phyloP scores from a whole-genome alignment of 2,888 invertebrate species.

The Pyralis farinalis region DNA sequence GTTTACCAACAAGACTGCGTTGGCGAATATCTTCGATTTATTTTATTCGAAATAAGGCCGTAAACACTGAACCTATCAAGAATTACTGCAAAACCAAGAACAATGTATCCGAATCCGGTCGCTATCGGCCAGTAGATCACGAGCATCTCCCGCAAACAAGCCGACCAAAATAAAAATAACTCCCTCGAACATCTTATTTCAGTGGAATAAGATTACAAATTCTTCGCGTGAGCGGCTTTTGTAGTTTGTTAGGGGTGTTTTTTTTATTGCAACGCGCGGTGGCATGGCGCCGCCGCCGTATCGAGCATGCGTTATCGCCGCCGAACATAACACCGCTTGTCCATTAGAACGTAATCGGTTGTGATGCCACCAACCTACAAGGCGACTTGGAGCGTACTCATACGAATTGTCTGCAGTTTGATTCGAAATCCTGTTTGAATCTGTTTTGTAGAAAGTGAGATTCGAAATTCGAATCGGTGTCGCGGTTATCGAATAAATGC shows the following conservation, averaged over 20 bases:
- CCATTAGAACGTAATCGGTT: conserved; percentile 81
- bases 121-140: conserved; percentile 55
- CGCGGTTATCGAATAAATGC: too few species aligned
- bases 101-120: conserved; percentile 12
- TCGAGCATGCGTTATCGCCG: conserved; percentile 68
- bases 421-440: conserved; percentile 22
- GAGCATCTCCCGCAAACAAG: conserved; percentile 23
- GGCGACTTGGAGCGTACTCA: conserved; percentile 45
- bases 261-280: conserved; percentile 59
- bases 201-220: not conserved
- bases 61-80: not conserved
- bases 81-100: conserved; percentile 9
- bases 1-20: too few species aligned
- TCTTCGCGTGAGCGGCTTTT: not conserved
- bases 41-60: too few species aligned
- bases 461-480: conserved; percentile 5
- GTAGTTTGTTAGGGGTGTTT: conserved; percentile 16
- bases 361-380: conserved; percentile 74
- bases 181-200: not conserved
- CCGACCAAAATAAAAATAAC: too few species aligned
- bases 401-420: conserved; percentile 62
- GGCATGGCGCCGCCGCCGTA: conserved; percentile 79
- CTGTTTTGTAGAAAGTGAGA: conserved; percentile 10
- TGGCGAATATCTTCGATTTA: too few species aligned
- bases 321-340: conserved; percentile 77